A percentile compares a stretch with the other conserved stretches of the same genome.
Conservation (phyloP, 2,113 vertebrate genomes). For the Daphoenositta chrysoptera region DNA sequence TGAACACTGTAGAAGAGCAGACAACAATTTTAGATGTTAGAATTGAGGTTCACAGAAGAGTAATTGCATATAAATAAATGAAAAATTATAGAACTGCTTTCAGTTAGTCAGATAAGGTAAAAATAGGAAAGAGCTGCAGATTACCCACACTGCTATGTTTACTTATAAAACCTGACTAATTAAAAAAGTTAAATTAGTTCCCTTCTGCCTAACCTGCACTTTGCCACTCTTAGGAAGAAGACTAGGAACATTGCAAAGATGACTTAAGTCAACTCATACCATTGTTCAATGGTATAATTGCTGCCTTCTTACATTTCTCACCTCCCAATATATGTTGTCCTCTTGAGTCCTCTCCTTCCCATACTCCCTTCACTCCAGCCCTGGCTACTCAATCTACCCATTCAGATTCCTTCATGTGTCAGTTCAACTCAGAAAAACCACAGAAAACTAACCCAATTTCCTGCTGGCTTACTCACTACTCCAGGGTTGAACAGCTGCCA, state of each 20-base stretch:
- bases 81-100: not conserved
- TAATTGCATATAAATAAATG: not conserved
- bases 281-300: not conserved
- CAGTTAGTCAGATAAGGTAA: not conserved
- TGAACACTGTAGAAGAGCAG: not conserved
- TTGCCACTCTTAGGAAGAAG: not conserved
- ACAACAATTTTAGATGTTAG: not conserved
- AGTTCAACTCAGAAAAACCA: not conserved
- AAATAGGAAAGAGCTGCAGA: not conserved
- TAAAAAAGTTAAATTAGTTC: not conserved
- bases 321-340: accelerated
- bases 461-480: not conserved
- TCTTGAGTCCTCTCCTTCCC: not conserved
- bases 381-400: not conserved
- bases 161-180: not conserved
- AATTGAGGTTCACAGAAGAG: not conserved
- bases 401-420: not conserved
- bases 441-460: not conserved
- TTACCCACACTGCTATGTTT: not conserved
- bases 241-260: not conserved
- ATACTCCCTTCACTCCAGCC: not conserved
- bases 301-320: not conserved
- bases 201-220: not conserved
- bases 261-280: not conserved
- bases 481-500: not conserved